phyloP scores from a whole-genome alignment of 2,113 vertebrate genomes.

The Platichthys flesus region DNA sequence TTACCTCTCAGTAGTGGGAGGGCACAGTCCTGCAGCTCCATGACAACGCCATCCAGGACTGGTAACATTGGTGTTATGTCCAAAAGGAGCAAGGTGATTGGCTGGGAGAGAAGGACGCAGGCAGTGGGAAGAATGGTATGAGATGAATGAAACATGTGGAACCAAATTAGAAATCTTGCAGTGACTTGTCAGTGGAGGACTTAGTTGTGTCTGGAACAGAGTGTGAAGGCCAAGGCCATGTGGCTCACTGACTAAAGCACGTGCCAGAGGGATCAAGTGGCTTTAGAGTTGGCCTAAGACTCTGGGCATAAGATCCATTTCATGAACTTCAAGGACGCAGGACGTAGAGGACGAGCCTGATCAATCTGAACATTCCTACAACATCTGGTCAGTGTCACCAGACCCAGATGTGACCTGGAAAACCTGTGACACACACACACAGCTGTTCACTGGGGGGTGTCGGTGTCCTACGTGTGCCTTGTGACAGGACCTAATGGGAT shows the following conservation, averaged over 20 bases:
- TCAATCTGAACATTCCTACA: neutral
- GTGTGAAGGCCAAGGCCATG: slow-evolving; percentile 18
- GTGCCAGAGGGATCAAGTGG: slow-evolving; percentile 54
- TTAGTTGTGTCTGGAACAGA: neutral
- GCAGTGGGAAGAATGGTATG: slow-evolving; percentile 71
- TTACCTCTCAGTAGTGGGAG: slow-evolving; percentile 92
- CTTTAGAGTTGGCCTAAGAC: slow-evolving; percentile 57
- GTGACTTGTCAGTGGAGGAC: neutral
- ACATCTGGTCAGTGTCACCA: slow-evolving; percentile 17
- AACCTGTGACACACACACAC: no score
- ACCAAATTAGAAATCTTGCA: neutral
- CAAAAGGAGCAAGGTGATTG: slow-evolving; percentile 90
- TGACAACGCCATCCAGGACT: slow-evolving; percentile 93
- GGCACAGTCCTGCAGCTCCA: slow-evolving; percentile 98
- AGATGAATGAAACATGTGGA: neutral
- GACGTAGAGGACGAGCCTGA: neutral
- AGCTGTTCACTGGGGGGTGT: neutral
- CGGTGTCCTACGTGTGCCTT: neutral
- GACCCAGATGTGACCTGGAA: neutral
- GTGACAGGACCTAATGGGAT: slow-evolving; percentile 23
- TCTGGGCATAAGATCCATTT: slow-evolving; percentile 41
- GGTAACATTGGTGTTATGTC: slow-evolving; percentile 96
- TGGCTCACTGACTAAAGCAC: neutral
- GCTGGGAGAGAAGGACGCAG: slow-evolving; percentile 82
- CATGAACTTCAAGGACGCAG: slow-evolving; percentile 53